Evolutionary conservation across 2,888 invertebrate species (phyloP), one percentile per base, ranked within the genome.

Genomic region (Melinaea marsaeus): DNA sequence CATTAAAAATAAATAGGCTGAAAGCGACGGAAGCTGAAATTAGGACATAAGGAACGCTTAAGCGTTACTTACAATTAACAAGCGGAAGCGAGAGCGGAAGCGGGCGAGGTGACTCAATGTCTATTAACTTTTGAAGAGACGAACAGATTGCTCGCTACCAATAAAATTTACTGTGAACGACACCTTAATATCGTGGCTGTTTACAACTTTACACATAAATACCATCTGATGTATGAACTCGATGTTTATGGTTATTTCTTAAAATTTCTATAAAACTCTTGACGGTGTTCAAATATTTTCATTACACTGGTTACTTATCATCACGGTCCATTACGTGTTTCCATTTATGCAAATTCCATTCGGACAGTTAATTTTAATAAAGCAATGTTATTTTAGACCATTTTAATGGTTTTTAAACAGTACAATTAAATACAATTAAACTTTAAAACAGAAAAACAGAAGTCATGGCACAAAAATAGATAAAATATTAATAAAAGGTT

Each of bases 121-220:
- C n/a, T 32, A 51, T 51, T 22, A 22, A 51, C 22, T 51, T 51
- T 7, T 51, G 7, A 32, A 32, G 7, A 2, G 51, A 51, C 0
- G 51, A 32, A 51, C 32, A 51, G 9, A 32, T 51, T 32, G 2
- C 1, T 51, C 6, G 32, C 7, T 42, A 5, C 51, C 22, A 51
- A 51, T 32, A 32, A 9, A 51, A 51, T 51, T 51, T 32, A 51
- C 22, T 32, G 32, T 32, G 32, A 11, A 51, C 51, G 22, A 32
- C 3, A 3, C 51, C 32, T 51, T 51, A 58, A 57, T 47, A 47
- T 57, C 55, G 46, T 46, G 34, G 57, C 58, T 58, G 58, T 62
- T 62, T 62, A 58, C 58, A 58, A 62, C 62, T 62, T 47, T 37
- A 32, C 46, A 37, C 58, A 62, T 58, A 55, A 58, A 62, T 57